Evolutionary conservation across 2,797 vertebrate species (phyloP), one percentile per base, ranked within the genome.

Genomic region (Aldrovandia affinis): DNA sequence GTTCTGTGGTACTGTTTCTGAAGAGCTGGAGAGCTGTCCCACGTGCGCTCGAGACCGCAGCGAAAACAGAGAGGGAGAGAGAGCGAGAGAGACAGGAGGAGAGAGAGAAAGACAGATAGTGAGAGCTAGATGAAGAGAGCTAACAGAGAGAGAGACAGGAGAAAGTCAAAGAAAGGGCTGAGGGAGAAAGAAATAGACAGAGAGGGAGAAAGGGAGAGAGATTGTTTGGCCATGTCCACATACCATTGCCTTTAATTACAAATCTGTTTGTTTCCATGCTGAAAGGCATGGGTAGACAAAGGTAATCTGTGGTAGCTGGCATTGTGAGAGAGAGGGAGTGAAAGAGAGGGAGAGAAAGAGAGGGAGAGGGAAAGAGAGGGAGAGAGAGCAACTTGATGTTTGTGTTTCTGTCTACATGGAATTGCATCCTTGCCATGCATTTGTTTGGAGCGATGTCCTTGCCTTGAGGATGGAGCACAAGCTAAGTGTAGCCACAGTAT

Each of bases 1-100:
- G 73, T 81, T 87, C 89, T 83, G 39, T 63, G 47, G 70, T 75
- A 81, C 70, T 65, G 83, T 86, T 86, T 81, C 89, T 86, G 85
- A 83, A 89, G 87, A 87, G 59, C 42, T 25, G n/a, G 54, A 57
- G 28, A 42, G 4, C 36, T 59, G 28, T 63, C 8, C 25, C 28
- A n/a, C 28, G 25, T 63, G 14, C 3, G 15, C 18, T 25, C 25
- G 61, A 63, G 61, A 18, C 55, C 61, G 4, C 61, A 63, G 61
- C 28, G 52, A 81, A 50, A 0, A 55, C 36, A 42, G 54, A 81
- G 36, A 54, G 61, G 28, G 61, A 42, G 54, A 81, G 36, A 54
- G 61, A 44, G 61, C 12, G 36, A 44, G 3, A 47, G 63, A 33
- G 63, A 52, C 10, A 54, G 65, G 20, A 15, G 30, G 39, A 28